Evolutionary conservation across 2,797 vertebrate species (phyloP), one percentile per base, ranked within the genome.

Genomic region (Dermochelys coriacea): DNA sequence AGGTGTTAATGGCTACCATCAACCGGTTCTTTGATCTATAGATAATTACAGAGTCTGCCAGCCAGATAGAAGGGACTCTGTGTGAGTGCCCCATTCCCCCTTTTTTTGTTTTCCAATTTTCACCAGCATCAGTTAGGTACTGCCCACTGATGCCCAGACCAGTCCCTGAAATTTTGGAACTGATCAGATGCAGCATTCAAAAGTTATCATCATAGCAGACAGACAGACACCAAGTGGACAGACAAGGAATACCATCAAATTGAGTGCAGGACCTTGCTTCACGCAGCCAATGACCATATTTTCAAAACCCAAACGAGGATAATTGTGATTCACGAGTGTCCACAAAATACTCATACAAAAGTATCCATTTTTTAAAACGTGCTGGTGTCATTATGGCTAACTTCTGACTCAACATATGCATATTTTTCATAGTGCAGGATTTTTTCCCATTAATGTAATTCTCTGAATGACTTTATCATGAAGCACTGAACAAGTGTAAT

Each of bases 391-490:
- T 23, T 12, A 5, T 4, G 2, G 52, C 68, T 54, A 71, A 14
- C 88, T 95, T 54, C 61, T 57, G 61, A 6, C 34, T 51, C 85
- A 90, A 6, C 57, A 59, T 18, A 25, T 81, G 50, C 29, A 37
- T 41, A 0, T 45, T 74, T 86, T 11, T 85, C 83, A 82, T 81
- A 80, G 88, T 85, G 78, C 50, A 89, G 75, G 77, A 45, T 91
- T 96, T 95, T 92, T 90, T 95, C 89, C 77, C 81, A 82, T 86
- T 95, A 96, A 80, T 91, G 95, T 91, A 95, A 50, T 96, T 97
- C 87, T 37, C 82, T 34, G 71, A 93, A 47, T 12, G 85, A 64
- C 57, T 95, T 94, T 91, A 94, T 84, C 84, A 59, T 55, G 87
- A 0, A 0, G 90, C 74, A 88, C 21, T 55, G 91, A 91, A 61